phyloP scores from a whole-genome alignment of 2,797 vertebrate genomes.

The Hapalemur alaotrensis region DNA sequence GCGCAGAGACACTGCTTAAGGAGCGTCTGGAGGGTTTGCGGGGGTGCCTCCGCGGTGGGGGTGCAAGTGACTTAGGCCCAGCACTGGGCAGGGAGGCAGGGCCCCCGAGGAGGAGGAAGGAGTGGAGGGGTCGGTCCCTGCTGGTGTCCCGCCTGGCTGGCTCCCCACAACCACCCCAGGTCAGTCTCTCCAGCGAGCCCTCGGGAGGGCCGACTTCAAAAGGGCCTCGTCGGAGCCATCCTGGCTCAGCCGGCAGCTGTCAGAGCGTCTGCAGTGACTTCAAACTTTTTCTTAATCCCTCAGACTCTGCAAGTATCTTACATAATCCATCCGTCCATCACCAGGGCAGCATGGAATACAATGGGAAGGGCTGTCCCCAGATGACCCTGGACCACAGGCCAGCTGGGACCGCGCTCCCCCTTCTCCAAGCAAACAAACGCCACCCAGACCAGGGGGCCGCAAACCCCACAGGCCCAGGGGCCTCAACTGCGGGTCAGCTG shows the following conservation, averaged over 20 bases:
- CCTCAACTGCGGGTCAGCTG: fast-evolving
- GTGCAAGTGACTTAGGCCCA: no score
- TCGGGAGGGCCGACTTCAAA: neutral
- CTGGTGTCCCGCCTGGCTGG: fast-evolving
- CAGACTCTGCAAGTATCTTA: neutral
- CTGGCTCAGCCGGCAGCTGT: neutral
- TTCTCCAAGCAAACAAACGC: neutral
- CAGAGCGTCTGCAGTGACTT: neutral
- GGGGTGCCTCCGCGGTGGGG: fast-evolving
- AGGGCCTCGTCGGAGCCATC: fast-evolving
- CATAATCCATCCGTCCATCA: neutral
- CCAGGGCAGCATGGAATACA: fast-evolving
- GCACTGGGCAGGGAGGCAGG: no score
- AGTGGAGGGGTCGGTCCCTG: fast-evolving
- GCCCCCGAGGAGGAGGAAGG: no score
- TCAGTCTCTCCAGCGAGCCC: neutral
- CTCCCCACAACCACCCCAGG: neutral
- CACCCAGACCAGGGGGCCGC: neutral
- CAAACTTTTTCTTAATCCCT: neutral
- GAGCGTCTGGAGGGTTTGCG: fast-evolving
- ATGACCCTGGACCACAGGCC: neutral
- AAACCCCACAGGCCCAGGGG: neutral
- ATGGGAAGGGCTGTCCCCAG: neutral
- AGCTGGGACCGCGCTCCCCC: neutral
- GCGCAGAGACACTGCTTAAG: neutral